A percentile compares a stretch with the other conserved stretches of the same genome.
Conservation (phyloP, 2,113 vertebrate genomes). For the Bubo blakistoni region DNA sequence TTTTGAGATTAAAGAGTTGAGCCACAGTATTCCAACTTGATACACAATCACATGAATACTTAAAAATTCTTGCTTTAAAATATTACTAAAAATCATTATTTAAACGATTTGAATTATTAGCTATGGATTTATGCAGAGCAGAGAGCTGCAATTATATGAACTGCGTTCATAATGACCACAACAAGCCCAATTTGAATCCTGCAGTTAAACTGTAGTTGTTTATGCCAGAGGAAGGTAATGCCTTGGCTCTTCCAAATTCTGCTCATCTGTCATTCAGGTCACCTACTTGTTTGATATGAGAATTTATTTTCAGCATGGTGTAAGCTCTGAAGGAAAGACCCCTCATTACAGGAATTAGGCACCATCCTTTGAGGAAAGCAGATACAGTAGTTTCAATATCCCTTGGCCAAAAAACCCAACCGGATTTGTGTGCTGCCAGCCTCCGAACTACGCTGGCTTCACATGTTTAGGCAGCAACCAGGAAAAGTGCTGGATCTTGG, state of each 20-base stretch:
- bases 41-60: background rate
- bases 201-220: background rate
- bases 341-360: background rate
- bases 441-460: background rate
- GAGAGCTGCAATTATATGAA: background rate
- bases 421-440: background rate
- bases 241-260: background rate
- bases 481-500: background rate
- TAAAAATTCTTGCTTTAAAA: background rate
- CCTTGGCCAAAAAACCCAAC: background rate
- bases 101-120: background rate
- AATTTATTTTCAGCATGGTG: background rate
- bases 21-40: background rate
- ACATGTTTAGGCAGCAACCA: background rate
- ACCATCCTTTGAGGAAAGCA: background rate
- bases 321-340: background rate
- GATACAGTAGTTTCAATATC: background rate
- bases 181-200: background rate
- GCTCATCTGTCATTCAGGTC: background rate
- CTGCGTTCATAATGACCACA: background rate
- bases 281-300: fast-evolving
- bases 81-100: background rate
- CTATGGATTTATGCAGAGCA: background rate
- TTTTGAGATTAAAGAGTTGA: background rate
- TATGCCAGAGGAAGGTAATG: background rate